Percentiles rank a stretch among this genome's conserved stretches.
Conservation (phyloP, 2,888 invertebrate genomes). For the Sepioteuthis lessoniana region DNA sequence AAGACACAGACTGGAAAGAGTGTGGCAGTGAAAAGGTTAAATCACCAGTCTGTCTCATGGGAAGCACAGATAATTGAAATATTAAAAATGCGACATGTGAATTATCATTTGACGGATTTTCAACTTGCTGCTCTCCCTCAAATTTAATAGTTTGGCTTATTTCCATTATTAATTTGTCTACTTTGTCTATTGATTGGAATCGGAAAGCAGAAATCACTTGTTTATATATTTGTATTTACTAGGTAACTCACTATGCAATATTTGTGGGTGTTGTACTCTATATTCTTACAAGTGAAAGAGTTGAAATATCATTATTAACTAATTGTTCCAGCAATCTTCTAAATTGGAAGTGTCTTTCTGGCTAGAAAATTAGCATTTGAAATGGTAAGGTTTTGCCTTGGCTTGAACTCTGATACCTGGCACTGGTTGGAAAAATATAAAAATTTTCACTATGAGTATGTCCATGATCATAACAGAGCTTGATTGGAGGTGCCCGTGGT, state of each 20-base stretch:
- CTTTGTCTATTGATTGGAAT: not conserved
- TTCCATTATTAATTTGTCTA: slow-evolving; percentile 33
- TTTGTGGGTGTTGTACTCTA: not conserved
- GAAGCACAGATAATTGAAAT: not conserved
- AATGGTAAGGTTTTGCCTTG: too few species aligned
- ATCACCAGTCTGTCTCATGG: not conserved
- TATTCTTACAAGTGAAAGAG: not conserved
- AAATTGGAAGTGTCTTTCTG: too few species aligned
- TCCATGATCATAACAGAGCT: too few species aligned
- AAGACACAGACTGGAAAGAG: too few species aligned
- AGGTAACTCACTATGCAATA: not conserved
- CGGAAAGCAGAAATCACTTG: not conserved
- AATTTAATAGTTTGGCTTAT: not conserved
- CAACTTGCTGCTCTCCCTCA: not conserved
- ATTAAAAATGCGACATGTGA: not conserved
- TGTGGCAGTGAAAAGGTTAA: not conserved
- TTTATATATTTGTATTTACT: not conserved
- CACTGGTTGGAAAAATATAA: too few species aligned
- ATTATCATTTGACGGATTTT: not conserved
- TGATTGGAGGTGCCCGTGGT: too few species aligned
- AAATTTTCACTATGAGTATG: too few species aligned
- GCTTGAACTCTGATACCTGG: too few species aligned
- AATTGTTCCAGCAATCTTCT: too few species aligned
- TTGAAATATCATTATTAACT: not conserved
- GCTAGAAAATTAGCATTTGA: too few species aligned